Percentiles rank a stretch among this genome's conserved stretches.
Evolutionary conservation across 2,797 vertebrate genomes (phyloP).

Genomic region (Lagocephalus sceleratus): DNA sequence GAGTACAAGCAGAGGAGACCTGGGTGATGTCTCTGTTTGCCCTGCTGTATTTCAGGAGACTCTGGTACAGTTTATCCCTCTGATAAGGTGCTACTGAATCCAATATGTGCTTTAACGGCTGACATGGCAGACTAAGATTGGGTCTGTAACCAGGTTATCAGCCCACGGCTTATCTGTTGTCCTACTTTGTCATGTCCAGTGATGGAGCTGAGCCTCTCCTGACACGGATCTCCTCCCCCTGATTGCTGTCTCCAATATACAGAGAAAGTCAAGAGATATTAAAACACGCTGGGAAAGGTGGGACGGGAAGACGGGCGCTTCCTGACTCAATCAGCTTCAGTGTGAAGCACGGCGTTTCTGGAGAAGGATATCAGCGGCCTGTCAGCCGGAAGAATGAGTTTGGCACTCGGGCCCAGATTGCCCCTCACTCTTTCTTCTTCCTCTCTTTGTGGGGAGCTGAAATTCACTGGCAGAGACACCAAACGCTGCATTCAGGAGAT

Average conservation of each 20-base stretch:
- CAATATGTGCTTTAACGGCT: constrained; percentile 2
- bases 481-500: constrained; percentile 58
- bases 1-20: not conserved
- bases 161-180: not conserved
- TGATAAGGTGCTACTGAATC: constrained; percentile 2
- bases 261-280: not conserved
- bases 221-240: not conserved
- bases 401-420: constrained; percentile 31
- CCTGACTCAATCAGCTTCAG: not conserved
- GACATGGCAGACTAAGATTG: not conserved
- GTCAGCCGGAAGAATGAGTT: constrained; percentile 40
- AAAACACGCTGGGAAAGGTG: no score
- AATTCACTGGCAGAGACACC: constrained; percentile 51
- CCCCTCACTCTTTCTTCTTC: constrained; percentile 17
- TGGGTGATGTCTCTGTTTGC: not conserved
- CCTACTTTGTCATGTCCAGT: not conserved
- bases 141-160: not conserved
- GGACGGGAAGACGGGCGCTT: constrained; percentile 1
- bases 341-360: constrained; percentile 15
- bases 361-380: constrained; percentile 36
- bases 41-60: no score
- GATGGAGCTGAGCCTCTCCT: not conserved
- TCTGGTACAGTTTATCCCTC: not conserved
- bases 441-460: constrained; percentile 48
- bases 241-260: not conserved